Evolutionary conservation across 2,113 vertebrate species (phyloP).

Genomic region (Arothron firmamentum): DNA sequence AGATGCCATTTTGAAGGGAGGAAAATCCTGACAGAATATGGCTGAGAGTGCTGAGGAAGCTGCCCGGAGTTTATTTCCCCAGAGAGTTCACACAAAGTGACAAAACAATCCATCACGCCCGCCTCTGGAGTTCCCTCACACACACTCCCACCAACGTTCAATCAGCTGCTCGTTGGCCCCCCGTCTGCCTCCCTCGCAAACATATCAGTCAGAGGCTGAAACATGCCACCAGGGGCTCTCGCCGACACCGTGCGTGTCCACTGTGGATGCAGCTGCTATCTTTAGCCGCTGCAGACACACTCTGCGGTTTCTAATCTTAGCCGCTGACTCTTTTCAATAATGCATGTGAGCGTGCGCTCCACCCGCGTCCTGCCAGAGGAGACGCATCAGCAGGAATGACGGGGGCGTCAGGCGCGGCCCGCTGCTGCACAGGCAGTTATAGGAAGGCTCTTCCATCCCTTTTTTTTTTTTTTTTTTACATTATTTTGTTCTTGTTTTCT

Average conservation of each 20-base stretch:
- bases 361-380: conserved; percentile 38
- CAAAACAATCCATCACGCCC: conserved; percentile 48
- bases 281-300: conserved; percentile 55
- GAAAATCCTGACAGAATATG: conserved; percentile 53
- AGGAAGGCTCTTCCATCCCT: conserved; percentile 33
- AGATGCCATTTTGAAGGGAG: conserved; percentile 25
- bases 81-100: conserved; percentile 22
- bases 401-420: background rate
- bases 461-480: background rate
- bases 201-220: conserved; percentile 27
- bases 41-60: conserved; percentile 15
- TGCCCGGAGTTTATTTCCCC: conserved; percentile 8
- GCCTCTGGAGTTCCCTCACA: conserved; percentile 5
- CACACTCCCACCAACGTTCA: conserved; percentile 15
- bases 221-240: conserved; percentile 5
- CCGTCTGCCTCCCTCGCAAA: conserved; percentile 1
- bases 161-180: background rate
- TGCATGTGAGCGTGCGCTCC: conserved; percentile 48
- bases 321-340: conserved; percentile 68
- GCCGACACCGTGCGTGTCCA: conserved; percentile 36
- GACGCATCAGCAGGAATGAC: conserved; percentile 47
- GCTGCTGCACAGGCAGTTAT: background rate
- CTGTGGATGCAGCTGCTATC: conserved; percentile 68
- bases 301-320: conserved; percentile 71
- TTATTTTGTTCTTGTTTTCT: conserved; percentile 25